Percentiles rank a stretch among this genome's conserved stretches.
Evolutionary conservation across 1,140 invertebrate genomes (phyloP).

Genomic region (Amyelois transitella): DNA sequence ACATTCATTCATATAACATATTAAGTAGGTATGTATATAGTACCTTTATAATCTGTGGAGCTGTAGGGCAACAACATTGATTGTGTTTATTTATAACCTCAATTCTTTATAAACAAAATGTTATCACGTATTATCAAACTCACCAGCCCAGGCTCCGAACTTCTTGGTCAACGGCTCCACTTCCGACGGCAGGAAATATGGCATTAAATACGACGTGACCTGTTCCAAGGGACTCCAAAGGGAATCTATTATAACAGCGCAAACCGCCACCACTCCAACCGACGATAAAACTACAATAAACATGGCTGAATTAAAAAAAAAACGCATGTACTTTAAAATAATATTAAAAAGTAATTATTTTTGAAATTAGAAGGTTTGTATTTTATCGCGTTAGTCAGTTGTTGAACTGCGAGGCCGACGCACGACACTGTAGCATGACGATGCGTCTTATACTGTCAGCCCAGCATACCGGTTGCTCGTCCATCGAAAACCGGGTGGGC

Average conservation of each 20-base stretch:
- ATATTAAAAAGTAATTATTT: slow-evolving; percentile 2
- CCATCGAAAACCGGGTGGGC: neutral
- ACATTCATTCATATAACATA: too few species aligned
- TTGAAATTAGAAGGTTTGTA: slow-evolving; percentile 12
- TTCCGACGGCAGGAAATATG: slow-evolving; percentile 74
- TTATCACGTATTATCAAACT: slow-evolving; percentile 15
- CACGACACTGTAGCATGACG: slow-evolving; percentile 18
- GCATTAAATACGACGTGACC: slow-evolving; percentile 69
- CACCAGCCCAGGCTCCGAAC: slow-evolving; percentile 77
- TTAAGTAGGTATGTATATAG: too few species aligned
- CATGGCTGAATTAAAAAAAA: slow-evolving; percentile 15
- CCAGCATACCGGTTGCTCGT: slow-evolving; percentile 1
- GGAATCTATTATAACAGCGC: slow-evolving; percentile 63
- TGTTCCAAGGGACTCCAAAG: slow-evolving; percentile 71
- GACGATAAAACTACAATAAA: slow-evolving; percentile 45
- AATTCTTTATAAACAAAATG: neutral
- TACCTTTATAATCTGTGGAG: neutral
- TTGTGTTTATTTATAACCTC: neutral
- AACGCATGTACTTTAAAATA: slow-evolving; percentile 7
- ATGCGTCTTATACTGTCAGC: slow-evolving; percentile 12
- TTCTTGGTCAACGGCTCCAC: slow-evolving; percentile 71
- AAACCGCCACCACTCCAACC: slow-evolving; percentile 58
- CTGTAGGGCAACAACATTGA: neutral
- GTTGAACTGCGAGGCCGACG: neutral
- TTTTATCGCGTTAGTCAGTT: neutral